Base-by-base conservation (phyloP, 2,888 invertebrate genomes). In the Apodemia mormo region DNA sequence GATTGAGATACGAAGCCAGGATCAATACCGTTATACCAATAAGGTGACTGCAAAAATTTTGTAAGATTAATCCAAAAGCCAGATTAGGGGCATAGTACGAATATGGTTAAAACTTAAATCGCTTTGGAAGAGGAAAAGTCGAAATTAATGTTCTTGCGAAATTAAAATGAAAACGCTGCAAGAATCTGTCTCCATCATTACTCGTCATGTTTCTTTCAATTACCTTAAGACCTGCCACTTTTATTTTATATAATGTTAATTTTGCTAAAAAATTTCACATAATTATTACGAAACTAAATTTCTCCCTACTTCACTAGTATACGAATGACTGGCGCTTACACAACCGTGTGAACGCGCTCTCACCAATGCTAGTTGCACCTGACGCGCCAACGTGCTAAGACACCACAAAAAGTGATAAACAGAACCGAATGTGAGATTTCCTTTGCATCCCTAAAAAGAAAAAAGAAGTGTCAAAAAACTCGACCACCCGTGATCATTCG, bases 311-410 rank as follows among this genome's bases (percentile, higher is more conserved):
- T 49, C 65, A 54, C 67, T 66, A 54, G 52, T 45, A 58, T 58
- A 58, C 58, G 58, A 61, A 72, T 65, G 70, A 70, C 61, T 61
- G 61, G 70, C 70, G 75, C 74, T 76, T 77, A 72, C 79, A 76
- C 78, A 76, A 77, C 76, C 72, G 70, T 61, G 61, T 67, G 68
- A 68, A 58, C 70, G 70, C 70, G 70, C 73, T 70, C 73, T 73
- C 71, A 68, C 69, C 76, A 68, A 72, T 70, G 67, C 68, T 68
- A 90, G 90, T 90, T 81, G 83, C 87, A 85, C 82, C 82, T 80
- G 82, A 85, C 86, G 81, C 83, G 80, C 80, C 77, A 70, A 72
- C 72, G 70, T 52, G 70, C 73, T 72, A 76, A 77, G 76, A 75
- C 69, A 65, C 69, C 40, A 65, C 40, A 68, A 56, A 49, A 65